phyloP scores from a whole-genome alignment of 2,797 vertebrate species.

The Emydoidea blandingii region DNA sequence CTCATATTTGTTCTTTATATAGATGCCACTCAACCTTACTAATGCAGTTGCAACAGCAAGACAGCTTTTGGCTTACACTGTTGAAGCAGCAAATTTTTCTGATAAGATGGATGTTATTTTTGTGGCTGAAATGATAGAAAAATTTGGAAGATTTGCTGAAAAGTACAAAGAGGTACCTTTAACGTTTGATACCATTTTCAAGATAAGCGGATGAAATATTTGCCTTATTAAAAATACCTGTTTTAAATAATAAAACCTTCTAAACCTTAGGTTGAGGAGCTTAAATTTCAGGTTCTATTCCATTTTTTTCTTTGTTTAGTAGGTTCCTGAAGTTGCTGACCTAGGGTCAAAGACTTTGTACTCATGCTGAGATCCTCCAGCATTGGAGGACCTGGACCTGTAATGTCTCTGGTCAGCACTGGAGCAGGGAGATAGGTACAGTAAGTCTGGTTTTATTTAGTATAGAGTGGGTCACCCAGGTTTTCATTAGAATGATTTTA shows the following conservation, averaged over 20 bases:
- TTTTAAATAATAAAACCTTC: constrained; percentile 51
- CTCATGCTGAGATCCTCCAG: constrained; percentile 72
- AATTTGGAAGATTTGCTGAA: constrained; percentile 95
- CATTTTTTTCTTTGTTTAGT: constrained; percentile 78
- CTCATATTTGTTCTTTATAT: background rate
- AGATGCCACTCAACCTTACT: constrained; percentile 98
- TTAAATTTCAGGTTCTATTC: constrained; percentile 63
- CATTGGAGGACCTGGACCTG: constrained; percentile 65
- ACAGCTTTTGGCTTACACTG: constrained; percentile 92
- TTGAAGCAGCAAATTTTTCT: constrained; percentile 96
- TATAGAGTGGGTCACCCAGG: constrained; percentile 75
- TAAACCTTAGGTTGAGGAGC: constrained; percentile 31
- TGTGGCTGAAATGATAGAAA: constrained; percentile 99
- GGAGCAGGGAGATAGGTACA: constrained; percentile 77
- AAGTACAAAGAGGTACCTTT: constrained; percentile 94
- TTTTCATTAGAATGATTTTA: constrained; percentile 69
- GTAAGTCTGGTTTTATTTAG: constrained; percentile 77
- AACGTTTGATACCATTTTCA: constrained; percentile 46
- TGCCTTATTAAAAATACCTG: constrained; percentile 1
- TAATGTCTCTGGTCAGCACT: constrained; percentile 77
- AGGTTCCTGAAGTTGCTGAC: constrained; percentile 76
- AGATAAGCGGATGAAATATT: background rate
- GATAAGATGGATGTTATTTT: constrained; percentile 99
- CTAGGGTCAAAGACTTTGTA: constrained; percentile 74
- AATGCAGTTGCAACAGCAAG: constrained; percentile 92